Evolutionary conservation across 2,113 vertebrate genomes (phyloP).

Genomic region (Beaufortia kweichowensis): DNA sequence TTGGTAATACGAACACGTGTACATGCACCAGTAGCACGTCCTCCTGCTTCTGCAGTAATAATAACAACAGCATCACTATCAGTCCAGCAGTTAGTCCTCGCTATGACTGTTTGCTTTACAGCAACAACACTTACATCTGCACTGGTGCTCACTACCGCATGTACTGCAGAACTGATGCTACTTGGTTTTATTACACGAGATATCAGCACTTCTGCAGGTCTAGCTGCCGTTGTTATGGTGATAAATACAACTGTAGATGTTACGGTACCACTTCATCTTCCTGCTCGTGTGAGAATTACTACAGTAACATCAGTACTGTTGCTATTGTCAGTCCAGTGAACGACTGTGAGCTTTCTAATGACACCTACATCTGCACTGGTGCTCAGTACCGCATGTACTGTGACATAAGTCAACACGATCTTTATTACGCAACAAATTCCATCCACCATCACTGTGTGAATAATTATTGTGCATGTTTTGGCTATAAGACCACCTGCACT

Average conservation of each 20-base stretch:
- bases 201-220: not conserved
- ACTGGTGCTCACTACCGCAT: not conserved
- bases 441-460: not conserved
- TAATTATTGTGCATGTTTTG: not conserved
- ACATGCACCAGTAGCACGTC: not conserved
- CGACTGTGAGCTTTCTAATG: not conserved
- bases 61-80: not conserved
- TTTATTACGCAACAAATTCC: not conserved
- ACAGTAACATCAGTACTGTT: too few species aligned
- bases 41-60: not conserved
- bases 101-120: not conserved
- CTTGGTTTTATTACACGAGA: not conserved
- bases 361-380: not conserved
- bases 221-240: not conserved
- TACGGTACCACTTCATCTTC: not conserved
- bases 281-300: not conserved
- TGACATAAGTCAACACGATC: not conserved
- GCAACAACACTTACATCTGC: not conserved
- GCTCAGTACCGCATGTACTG: not conserved
- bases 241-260: not conserved
- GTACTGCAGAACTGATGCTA: not conserved
- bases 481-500: not conserved
- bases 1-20: not conserved
- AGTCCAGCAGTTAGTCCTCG: not conserved
- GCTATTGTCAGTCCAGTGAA: not conserved